Conservation (phyloP, 2,797 vertebrate genomes). For the Enteromius paludinosus region DNA sequence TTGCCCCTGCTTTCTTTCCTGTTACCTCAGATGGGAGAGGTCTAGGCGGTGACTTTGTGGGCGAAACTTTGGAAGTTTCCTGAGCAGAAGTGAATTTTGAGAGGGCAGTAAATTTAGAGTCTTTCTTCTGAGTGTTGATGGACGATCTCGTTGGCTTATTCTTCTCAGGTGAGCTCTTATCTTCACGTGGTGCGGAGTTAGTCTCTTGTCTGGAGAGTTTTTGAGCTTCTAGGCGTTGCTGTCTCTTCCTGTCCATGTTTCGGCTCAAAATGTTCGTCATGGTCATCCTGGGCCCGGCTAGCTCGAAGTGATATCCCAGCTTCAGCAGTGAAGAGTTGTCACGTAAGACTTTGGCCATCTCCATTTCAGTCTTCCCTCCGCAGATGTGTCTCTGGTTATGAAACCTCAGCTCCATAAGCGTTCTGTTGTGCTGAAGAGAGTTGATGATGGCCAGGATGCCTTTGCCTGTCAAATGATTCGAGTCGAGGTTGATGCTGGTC, state of each 20-base stretch:
- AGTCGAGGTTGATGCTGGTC: slow-evolving; percentile 86
- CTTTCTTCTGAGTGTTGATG: slow-evolving; percentile 71
- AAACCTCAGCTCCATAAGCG: slow-evolving; percentile 85
- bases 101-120: slow-evolving; percentile 67
- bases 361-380: slow-evolving; percentile 89
- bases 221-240: slow-evolving; percentile 82
- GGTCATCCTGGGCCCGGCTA: slow-evolving; percentile 86
- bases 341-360: slow-evolving; percentile 83
- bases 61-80: slow-evolving; percentile 64
- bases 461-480: slow-evolving; percentile 86
- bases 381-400: slow-evolving; percentile 91
- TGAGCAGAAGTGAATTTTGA: slow-evolving; percentile 70
- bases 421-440: slow-evolving; percentile 82
- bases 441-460: slow-evolving; percentile 86
- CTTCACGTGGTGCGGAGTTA: slow-evolving; percentile 1
- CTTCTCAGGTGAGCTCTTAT: slow-evolving; percentile 18
- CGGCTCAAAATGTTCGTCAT: slow-evolving; percentile 87
- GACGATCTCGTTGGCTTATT: background rate
- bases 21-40: slow-evolving; percentile 69
- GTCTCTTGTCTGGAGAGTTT: slow-evolving; percentile 72
- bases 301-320: slow-evolving; percentile 87
- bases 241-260: slow-evolving; percentile 88
- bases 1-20: slow-evolving; percentile 66
- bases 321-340: slow-evolving; percentile 86
- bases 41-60: slow-evolving; percentile 63